Evolutionary conservation across 2,888 invertebrate species (phyloP).

Genomic region (Adineta ricciae): DNA sequence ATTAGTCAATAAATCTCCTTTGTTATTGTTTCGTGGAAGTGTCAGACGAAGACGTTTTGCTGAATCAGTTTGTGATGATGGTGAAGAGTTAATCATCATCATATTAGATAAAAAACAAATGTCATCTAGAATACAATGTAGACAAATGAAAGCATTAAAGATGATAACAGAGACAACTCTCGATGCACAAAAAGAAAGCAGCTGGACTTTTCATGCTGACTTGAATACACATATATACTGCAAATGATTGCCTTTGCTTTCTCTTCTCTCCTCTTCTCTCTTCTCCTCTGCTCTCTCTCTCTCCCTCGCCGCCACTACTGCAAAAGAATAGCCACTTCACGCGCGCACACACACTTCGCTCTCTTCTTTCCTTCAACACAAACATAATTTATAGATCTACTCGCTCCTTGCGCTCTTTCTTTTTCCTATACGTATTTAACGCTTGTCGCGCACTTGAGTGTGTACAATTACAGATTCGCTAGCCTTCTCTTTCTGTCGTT

Average conservation of each 20-base stretch:
- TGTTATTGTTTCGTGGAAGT: background rate
- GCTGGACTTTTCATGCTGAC: slow-evolving; percentile 21
- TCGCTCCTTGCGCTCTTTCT: background rate
- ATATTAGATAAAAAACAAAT: slow-evolving; percentile 4
- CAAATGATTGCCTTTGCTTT: slow-evolving; percentile 21
- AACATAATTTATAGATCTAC: slow-evolving; percentile 15
- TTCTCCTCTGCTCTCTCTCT: background rate
- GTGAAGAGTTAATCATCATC: background rate
- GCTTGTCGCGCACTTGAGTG: slow-evolving; percentile 18
- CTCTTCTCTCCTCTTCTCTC: background rate
- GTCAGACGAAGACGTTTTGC: background rate
- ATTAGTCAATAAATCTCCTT: background rate
- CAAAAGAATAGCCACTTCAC: slow-evolving; percentile 21
- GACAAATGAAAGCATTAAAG: background rate
- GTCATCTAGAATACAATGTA: background rate
- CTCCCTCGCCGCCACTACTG: background rate
- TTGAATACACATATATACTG: slow-evolving; percentile 2
- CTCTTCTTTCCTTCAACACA: slow-evolving; percentile 4
- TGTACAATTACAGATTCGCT: slow-evolving; percentile 20
- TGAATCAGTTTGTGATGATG: background rate
- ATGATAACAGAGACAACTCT: background rate
- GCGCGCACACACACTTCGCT: background rate
- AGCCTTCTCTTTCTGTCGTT: background rate
- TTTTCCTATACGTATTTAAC: slow-evolving; percentile 4
- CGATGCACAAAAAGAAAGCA: background rate